Evolutionary conservation across 2,113 vertebrate genomes (phyloP).

Genomic region (Chaetura pelagica): DNA sequence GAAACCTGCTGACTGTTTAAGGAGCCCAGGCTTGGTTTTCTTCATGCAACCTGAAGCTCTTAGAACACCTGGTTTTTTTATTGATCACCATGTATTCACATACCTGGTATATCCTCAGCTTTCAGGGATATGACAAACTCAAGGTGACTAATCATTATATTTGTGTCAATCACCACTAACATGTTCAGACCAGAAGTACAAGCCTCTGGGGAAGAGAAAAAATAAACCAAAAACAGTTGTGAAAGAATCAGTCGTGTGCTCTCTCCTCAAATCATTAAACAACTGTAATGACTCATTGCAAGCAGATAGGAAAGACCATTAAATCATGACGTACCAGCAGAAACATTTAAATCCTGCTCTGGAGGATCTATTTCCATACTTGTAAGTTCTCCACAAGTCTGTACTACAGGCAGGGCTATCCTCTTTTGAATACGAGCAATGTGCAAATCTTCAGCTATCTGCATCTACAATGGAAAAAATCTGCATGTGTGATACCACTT

Average conservation of each 20-base stretch:
- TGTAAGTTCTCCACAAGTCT: constrained; percentile 87
- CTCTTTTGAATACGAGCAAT: constrained; percentile 83
- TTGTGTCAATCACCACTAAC: constrained; percentile 91
- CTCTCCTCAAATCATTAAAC: not conserved
- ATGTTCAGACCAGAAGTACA: constrained; percentile 75
- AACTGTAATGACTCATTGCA: not conserved
- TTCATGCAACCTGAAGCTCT: not conserved
- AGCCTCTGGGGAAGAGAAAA: constrained; percentile 46
- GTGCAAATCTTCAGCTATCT: constrained; percentile 87
- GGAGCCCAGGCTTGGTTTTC: not conserved
- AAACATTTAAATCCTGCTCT: constrained; percentile 73
- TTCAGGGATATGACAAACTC: constrained; percentile 86
- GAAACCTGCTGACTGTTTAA: not conserved
- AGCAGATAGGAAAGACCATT: not conserved
- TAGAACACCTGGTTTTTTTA: not conserved
- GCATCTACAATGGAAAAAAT: constrained; percentile 73
- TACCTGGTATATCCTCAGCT: constrained; percentile 86
- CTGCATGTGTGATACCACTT: not conserved
- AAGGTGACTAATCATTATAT: constrained; percentile 93
- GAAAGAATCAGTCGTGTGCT: not conserved
- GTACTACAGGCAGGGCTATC: constrained; percentile 78
- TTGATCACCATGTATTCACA: not conserved
- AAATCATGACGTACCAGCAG: constrained; percentile 68
- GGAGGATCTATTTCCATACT: constrained; percentile 90
- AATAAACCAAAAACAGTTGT: not conserved